phyloP scores from a whole-genome alignment of 1,140 invertebrate genomes.

The Aphelenchoides avenae region DNA sequence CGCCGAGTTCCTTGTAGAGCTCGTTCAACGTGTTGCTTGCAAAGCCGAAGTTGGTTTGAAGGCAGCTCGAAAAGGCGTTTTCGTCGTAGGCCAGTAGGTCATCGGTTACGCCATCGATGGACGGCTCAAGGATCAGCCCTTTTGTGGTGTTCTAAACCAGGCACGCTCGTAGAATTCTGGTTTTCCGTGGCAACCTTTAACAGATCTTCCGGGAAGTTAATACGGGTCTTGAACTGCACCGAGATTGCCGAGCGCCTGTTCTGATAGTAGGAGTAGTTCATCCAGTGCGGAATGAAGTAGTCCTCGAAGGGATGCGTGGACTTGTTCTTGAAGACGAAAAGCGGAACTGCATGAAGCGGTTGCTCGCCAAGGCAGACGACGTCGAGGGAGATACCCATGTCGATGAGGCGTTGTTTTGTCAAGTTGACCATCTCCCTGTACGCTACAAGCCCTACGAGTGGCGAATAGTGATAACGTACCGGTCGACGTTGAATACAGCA shows the following conservation, averaged over 20 bases:
- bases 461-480: no score
- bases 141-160: slow-evolving; percentile 19
- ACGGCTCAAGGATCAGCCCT: slow-evolving; percentile 22
- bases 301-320: slow-evolving; percentile 34
- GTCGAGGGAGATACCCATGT: slow-evolving; percentile 71
- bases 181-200: slow-evolving; percentile 25
- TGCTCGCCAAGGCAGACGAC: slow-evolving; percentile 98
- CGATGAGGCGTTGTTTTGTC: slow-evolving; percentile 95
- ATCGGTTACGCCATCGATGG: slow-evolving; percentile 15
- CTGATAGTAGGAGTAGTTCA: slow-evolving; percentile 56
- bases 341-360: slow-evolving; percentile 90
- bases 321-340: slow-evolving; percentile 74
- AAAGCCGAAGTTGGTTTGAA: slow-evolving; percentile 25
- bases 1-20: slow-evolving; percentile 23
- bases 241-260: slow-evolving; percentile 16
- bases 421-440: slow-evolving; percentile 89
- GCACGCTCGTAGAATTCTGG: slow-evolving; percentile 3
- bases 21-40: slow-evolving; percentile 25
- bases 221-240: slow-evolving; percentile 40
- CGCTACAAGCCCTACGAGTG: no score
- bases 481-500: slow-evolving; percentile 92
- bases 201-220: slow-evolving; percentile 35
- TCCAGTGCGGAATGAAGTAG: slow-evolving; percentile 58
- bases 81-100: slow-evolving; percentile 17
- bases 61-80: slow-evolving; percentile 15